Conservation (phyloP, 1,140 invertebrate species). For the Cotesia chilonis region DNA sequence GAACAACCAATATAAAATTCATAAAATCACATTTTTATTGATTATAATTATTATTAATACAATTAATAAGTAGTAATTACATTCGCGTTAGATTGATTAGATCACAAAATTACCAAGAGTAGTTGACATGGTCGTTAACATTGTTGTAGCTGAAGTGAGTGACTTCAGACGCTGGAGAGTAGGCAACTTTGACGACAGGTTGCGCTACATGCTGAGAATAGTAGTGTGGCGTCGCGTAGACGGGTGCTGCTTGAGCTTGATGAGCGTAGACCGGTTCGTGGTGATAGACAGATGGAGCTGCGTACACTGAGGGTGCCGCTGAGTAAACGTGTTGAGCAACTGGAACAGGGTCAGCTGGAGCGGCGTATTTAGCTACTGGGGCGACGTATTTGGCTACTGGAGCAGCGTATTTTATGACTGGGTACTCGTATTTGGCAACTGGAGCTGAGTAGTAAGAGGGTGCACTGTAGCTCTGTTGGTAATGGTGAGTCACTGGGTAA, state of each 20-base stretch:
- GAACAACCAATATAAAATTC: too few relatives aligned
- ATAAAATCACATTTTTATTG: too few relatives aligned
- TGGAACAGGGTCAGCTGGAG: slow-evolving; percentile 20
- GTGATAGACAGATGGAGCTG: not conserved
- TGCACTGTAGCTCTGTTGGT: slow-evolving; percentile 9
- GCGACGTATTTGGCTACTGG: not conserved
- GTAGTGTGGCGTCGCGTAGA: slow-evolving; percentile 44
- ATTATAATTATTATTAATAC: too few relatives aligned
- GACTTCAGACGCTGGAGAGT: slow-evolving; percentile 45
- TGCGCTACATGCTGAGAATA: slow-evolving; percentile 37
- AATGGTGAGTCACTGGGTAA: not conserved
- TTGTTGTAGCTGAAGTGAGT: slow-evolving; percentile 49
- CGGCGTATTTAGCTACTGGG: slow-evolving; percentile 6
- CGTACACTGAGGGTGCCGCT: slow-evolving; percentile 20
- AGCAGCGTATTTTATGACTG: too few relatives aligned
- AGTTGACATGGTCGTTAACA: slow-evolving; percentile 44
- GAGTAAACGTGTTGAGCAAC: slow-evolving; percentile 11
- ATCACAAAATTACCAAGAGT: slow-evolving; percentile 42
- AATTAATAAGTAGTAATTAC: too few relatives aligned
- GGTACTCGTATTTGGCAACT: too few relatives aligned
- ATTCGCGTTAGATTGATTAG: not conserved
- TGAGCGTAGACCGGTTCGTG: slow-evolving; percentile 37
- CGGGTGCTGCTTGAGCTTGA: slow-evolving; percentile 30
- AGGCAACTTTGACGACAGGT: slow-evolving; percentile 53
- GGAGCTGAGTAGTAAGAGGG: too few relatives aligned